Evolutionary conservation across 2,888 invertebrate species (phyloP).

Genomic region (Callyntrura sp.): DNA sequence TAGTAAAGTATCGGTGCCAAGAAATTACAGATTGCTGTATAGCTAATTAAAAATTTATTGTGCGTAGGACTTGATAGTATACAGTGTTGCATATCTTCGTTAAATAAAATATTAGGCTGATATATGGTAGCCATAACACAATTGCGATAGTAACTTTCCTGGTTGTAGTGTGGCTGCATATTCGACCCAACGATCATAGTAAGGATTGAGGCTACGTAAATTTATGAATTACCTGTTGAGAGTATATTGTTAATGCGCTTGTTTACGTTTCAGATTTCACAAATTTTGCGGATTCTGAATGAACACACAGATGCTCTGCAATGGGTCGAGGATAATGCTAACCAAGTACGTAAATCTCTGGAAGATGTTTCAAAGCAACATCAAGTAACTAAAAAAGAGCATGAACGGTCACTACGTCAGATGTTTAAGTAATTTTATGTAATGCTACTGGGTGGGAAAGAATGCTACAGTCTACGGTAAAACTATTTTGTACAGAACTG

Average conservation of each 20-base stretch:
- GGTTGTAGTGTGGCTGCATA: too few species aligned
- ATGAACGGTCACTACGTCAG: conserved; percentile 89
- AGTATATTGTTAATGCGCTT: conserved; percentile 77
- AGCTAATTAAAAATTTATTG: too few species aligned
- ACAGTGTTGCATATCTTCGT: too few species aligned
- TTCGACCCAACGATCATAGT: too few species aligned
- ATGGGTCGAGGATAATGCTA: conserved; percentile 96
- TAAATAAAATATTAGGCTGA: too few species aligned
- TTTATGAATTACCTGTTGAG: too few species aligned
- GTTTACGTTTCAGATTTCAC: conserved; percentile 90
- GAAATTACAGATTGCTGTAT: too few species aligned
- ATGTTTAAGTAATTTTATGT: conserved; percentile 87
- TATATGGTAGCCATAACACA: too few species aligned
- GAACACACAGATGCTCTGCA: conserved; percentile 98
- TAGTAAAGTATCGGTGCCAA: too few species aligned
- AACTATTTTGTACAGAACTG: background rate
- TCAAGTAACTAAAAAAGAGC: conserved; percentile 90
- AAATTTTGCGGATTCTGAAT: conserved; percentile 96
- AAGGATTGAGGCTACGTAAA: too few species aligned
- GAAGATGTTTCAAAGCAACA: conserved; percentile 92
- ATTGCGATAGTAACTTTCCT: too few species aligned
- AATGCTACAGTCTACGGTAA: background rate
- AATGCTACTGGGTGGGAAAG: background rate
- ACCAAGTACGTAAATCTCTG: conserved; percentile 91
- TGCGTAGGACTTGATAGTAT: too few species aligned